phyloP scores from a whole-genome alignment of 2,888 invertebrate genomes.

The Coelopa pilipes region DNA sequence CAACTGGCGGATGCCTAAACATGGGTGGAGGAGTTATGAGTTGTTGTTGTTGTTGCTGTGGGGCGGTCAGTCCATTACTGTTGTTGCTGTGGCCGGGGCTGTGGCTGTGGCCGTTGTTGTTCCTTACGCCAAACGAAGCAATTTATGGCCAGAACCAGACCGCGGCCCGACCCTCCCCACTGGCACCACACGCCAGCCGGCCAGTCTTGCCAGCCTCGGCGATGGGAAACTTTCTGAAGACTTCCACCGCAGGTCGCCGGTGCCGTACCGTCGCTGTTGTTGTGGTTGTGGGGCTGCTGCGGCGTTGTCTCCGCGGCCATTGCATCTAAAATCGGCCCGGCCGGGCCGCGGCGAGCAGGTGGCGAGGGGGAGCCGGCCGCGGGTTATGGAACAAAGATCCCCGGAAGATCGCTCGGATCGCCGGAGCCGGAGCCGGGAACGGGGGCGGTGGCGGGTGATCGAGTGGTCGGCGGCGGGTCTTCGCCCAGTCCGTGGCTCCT shows the following conservation, averaged over 20 bases:
- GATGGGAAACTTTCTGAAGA: slow-evolving; percentile 34
- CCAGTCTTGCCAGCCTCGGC: not conserved
- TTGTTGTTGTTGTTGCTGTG: slow-evolving; percentile 30
- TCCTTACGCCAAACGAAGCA: slow-evolving; percentile 24
- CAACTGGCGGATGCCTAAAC: slow-evolving; percentile 28
- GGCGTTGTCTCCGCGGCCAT: not conserved
- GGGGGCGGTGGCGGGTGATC: not conserved
- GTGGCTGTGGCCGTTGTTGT: slow-evolving; percentile 10
- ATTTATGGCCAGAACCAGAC: slow-evolving; percentile 27
- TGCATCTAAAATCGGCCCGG: not conserved
- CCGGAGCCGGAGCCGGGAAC: not conserved
- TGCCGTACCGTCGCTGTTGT: not conserved
- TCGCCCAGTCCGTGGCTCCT: not conserved
- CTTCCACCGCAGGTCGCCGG: slow-evolving; percentile 27
- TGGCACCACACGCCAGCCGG: not conserved
- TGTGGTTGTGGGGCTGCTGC: not conserved
- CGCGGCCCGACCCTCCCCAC: not conserved
- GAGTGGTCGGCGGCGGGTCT: not conserved
- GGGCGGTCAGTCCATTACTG: slow-evolving; percentile 29
- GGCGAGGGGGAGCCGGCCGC: slow-evolving; percentile 10
- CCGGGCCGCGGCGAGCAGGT: slow-evolving; percentile 1
- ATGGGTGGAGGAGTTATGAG: slow-evolving; percentile 36
- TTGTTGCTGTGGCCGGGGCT: slow-evolving; percentile 14
- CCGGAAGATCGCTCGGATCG: not conserved
- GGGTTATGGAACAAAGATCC: slow-evolving; percentile 27